These are phyloP conservation scores for Heterodera carotae DNA, from an alignment of 1,140 invertebrate genomes.

Conservation along the genomic window DNA sequence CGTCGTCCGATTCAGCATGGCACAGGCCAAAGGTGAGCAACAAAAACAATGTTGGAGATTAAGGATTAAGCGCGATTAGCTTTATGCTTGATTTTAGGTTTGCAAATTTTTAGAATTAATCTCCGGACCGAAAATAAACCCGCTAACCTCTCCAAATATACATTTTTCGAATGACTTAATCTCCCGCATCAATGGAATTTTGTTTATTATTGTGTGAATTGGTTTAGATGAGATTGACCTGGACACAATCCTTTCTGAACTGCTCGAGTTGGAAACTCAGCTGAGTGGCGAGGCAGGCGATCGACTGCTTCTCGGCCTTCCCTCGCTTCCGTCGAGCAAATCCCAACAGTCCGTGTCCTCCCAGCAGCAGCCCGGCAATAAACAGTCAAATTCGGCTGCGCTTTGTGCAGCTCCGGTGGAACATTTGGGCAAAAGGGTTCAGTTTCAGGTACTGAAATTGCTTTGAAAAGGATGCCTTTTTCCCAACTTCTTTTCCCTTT, in stretches of 20 bases:
- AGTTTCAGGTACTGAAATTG: conserved; percentile 3
- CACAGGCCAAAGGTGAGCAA: conserved; percentile 52
- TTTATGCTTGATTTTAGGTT: too few relatives aligned
- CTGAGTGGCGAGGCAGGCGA: conserved; percentile 44
- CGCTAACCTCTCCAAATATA: too few relatives aligned
- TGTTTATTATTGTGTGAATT: background rate
- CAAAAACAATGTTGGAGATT: background rate
- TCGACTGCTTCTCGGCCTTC: conserved; percentile 50
- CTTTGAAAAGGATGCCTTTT: background rate
- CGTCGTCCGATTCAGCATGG: conserved; percentile 55
- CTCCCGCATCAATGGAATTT: too few relatives aligned
- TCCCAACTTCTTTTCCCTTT: background rate
- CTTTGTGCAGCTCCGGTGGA: conserved; percentile 3
- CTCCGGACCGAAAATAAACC: too few relatives aligned
- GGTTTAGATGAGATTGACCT: conserved; percentile 51
- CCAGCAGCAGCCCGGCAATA: background rate
- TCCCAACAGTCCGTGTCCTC: background rate
- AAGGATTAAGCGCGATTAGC: conserved; percentile 22
- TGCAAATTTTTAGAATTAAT: too few relatives aligned
- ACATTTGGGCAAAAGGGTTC: conserved; percentile 12
- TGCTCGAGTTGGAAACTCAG: conserved; percentile 53
- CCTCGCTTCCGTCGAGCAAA: conserved; percentile 30
- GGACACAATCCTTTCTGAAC: conserved; percentile 46
- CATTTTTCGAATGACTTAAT: too few relatives aligned
- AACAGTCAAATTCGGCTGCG: conserved; percentile 25